A percentile compares a stretch with the other conserved stretches of the same genome.
Evolutionary conservation across 2,113 vertebrate species (phyloP).

Genomic region (Neogale vison): DNA sequence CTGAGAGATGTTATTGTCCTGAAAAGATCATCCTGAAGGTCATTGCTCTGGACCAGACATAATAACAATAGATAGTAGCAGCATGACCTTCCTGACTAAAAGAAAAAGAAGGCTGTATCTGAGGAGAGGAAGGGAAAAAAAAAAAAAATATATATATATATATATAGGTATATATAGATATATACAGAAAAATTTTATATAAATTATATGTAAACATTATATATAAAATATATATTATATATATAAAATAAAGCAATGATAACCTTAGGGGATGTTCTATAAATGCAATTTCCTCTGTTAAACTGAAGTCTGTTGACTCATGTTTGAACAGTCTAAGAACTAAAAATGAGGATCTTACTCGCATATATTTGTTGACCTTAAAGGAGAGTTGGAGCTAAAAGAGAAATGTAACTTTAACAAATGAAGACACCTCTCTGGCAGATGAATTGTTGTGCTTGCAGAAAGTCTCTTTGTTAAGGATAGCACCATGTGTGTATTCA

Average conservation of each 20-base stretch:
- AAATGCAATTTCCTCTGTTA: slow-evolving; percentile 3
- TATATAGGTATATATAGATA: not conserved
- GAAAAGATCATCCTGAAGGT: slow-evolving; percentile 29
- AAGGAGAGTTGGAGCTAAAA: not conserved
- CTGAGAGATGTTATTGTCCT: slow-evolving; percentile 29
- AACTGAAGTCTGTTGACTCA: not conserved
- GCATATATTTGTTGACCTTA: slow-evolving; percentile 23
- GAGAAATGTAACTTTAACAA: slow-evolving; percentile 38
- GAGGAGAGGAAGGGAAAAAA: accelerated
- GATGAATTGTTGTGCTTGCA: not conserved
- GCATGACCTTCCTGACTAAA: not conserved
- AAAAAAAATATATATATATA: not conserved
- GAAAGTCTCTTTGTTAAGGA: slow-evolving; percentile 17
- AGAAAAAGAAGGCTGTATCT: not conserved
- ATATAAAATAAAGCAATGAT: not conserved
- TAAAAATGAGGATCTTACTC: slow-evolving; percentile 22
- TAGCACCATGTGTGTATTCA: not conserved
- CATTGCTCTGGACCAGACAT: not conserved
- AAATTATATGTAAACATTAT: not conserved
- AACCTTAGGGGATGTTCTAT: not conserved
- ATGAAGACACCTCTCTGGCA: not conserved
- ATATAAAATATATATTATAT: not conserved
- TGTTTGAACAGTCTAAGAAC: not conserved
- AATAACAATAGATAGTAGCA: slow-evolving; percentile 1
- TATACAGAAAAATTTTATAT: not conserved